A percentile compares a stretch with the other conserved stretches of the same genome.
These are phyloP conservation scores for Dinoponera quadriceps DNA, from an alignment of 1,140 invertebrate genomes.

Conservation along the genomic window DNA sequence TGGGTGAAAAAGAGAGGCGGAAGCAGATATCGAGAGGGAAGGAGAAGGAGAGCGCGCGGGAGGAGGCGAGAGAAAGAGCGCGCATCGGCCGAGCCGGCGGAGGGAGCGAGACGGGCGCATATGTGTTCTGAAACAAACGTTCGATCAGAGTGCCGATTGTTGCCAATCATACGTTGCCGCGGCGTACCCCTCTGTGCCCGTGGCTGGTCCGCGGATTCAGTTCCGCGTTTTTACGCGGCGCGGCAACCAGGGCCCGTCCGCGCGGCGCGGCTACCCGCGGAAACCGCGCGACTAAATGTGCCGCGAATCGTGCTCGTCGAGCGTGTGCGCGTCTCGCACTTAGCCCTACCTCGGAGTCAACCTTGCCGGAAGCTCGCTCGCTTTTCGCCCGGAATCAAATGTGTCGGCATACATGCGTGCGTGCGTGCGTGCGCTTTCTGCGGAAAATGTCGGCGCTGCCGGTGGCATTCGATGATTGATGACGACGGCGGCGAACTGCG, in stretches of 20 bases:
- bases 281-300: constrained; percentile 52
- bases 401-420: constrained; percentile 54
- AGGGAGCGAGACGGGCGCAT: constrained; percentile 73
- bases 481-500: constrained; percentile 74
- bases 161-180: constrained; percentile 85
- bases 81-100: constrained; percentile 46
- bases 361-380: constrained; percentile 20
- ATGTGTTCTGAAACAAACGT: constrained; percentile 83
- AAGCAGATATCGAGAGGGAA: constrained; percentile 53
- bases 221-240: constrained; percentile 83
- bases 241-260: constrained; percentile 72
- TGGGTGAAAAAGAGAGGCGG: constrained; percentile 44
- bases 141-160: constrained; percentile 85
- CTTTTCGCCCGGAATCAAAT: constrained; percentile 46
- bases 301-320: constrained; percentile 31
- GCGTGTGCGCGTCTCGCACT: constrained; percentile 27
- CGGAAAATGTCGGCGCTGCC: constrained; percentile 79
- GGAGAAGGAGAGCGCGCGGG: constrained; percentile 49
- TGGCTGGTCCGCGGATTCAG: constrained; percentile 80
- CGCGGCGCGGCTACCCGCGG: constrained; percentile 29
- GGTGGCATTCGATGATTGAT: constrained; percentile 84
- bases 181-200: constrained; percentile 76
- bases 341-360: constrained; percentile 27
- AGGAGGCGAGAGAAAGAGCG: constrained; percentile 60
- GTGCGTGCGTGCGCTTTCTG: constrained; percentile 77